Base-by-base conservation (phyloP, 2,113 vertebrate species). In the Lepidothrix coronata region DNA sequence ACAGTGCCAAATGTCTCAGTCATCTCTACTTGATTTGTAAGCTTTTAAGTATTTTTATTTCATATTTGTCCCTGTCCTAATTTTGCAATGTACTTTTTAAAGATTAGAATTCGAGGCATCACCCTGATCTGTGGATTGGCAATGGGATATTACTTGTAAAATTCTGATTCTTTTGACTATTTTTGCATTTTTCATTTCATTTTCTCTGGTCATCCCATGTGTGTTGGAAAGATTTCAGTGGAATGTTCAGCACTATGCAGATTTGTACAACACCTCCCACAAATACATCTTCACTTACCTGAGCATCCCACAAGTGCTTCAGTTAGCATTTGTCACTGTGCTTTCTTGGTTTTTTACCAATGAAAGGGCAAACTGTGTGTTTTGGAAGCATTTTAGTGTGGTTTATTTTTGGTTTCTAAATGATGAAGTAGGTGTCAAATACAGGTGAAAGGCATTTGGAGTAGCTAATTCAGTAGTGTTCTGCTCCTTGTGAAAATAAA, bases 391-490 rank as follows among this genome's bases (percentile, higher is more conserved):
- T 81, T 92, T 86, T n/a, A 39, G 13, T n/a, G 19, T 46, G 4
- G 6, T 30, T 89, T 85, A 9, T 11, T 41, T 83, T 20, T 37
- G 7, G 1, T 1, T 70, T 88, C 46, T 37, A 27, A 74, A 48
- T 43, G 0, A n/a, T 22, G 4, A 2, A 9, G 8, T 44, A 25
- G 0, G 0, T 55, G 57, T 68, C 44, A 91, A 74, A 65, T 22
- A 25, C 21, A 41, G 31, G 41, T 61, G 46, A 77, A 91, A 81
- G 66, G n/a, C 25, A 30, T 41, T 20, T 93, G 39, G 33, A 41
- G 41, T 20, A 48, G 14, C 51, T 83, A 54, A 49, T 70, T 43
- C 23, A 13, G 39, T 35, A 41, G 51, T 12, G 15, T 58, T 90
- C 43, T 73, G 21, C 19, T 68, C 15, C 14, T 54, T 63, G 52